Percentiles rank a stretch among this genome's conserved stretches.
Evolutionary conservation across 2,113 vertebrate genomes (phyloP).

Genomic region (Etheostoma cragini): DNA sequence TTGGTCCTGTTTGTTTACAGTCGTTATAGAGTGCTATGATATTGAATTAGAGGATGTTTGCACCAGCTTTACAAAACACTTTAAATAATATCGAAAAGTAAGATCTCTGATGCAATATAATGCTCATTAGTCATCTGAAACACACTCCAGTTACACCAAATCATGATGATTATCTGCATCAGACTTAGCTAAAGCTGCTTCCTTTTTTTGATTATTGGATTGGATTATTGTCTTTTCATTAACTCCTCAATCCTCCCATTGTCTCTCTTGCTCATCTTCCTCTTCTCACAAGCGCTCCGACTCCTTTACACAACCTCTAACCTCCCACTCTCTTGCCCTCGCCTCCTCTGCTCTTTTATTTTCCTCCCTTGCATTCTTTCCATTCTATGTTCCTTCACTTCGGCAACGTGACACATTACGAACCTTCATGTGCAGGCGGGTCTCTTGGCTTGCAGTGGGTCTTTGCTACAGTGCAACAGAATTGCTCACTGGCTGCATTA

Average conservation of each 20-base stretch:
- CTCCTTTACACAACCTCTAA: slow-evolving; percentile 18
- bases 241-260: slow-evolving; percentile 17
- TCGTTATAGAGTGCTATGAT: slow-evolving; percentile 7
- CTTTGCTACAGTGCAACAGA: slow-evolving; percentile 44
- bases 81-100: slow-evolving; percentile 26
- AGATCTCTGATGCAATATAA: background rate
- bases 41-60: slow-evolving; percentile 44
- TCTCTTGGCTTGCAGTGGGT: slow-evolving; percentile 56
- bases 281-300: background rate
- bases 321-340: slow-evolving; percentile 17
- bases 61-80: slow-evolving; percentile 2
- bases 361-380: slow-evolving; percentile 24
- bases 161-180: slow-evolving; percentile 16
- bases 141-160: slow-evolving; percentile 15
- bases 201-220: slow-evolving; percentile 10
- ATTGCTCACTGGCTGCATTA: slow-evolving; percentile 77
- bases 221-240: slow-evolving; percentile 39
- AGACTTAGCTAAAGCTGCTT: slow-evolving; percentile 28
- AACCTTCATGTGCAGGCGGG: slow-evolving; percentile 26
- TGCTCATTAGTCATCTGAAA: slow-evolving; percentile 34
- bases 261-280: slow-evolving; percentile 1
- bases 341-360: slow-evolving; percentile 17
- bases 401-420: slow-evolving; percentile 49
- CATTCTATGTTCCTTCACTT: slow-evolving; percentile 24
- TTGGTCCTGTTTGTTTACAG: slow-evolving; percentile 41